Percentiles rank a stretch among this genome's conserved stretches.
These are phyloP conservation scores for Pteria penguin DNA, from an alignment of 2,888 invertebrate species.

Conservation along the genomic window DNA sequence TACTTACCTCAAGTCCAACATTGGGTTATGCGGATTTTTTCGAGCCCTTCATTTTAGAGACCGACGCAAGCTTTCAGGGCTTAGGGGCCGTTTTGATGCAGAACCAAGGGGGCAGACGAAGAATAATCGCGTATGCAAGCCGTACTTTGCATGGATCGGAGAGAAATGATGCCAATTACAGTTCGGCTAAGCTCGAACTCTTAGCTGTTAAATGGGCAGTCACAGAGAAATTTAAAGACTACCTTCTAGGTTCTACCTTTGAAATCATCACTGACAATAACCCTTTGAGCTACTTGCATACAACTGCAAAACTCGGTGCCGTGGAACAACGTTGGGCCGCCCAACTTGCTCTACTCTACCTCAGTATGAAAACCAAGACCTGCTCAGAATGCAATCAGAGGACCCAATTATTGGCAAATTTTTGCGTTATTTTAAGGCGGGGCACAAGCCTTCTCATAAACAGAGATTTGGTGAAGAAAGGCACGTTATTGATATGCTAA, in stretches of 20 bases:
- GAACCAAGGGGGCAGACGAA: slow-evolving; percentile 13
- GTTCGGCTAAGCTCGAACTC: too few relatives aligned
- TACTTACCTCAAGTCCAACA: slow-evolving; percentile 32
- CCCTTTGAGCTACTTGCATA: slow-evolving; percentile 29
- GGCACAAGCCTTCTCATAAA: background rate
- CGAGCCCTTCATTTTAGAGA: slow-evolving; percentile 31
- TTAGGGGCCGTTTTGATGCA: slow-evolving; percentile 42
- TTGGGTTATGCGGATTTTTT: slow-evolving; percentile 43
- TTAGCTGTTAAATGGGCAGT: too few relatives aligned
- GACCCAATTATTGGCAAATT: background rate
- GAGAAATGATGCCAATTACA: slow-evolving; percentile 38
- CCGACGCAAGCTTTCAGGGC: slow-evolving; percentile 34
- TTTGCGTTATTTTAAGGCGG: background rate
- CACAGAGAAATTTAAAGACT: slow-evolving; percentile 44
- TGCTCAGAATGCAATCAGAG: background rate
- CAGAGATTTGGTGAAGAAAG: background rate
- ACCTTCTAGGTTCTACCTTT: slow-evolving; percentile 37
- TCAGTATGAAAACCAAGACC: slow-evolving; percentile 27
- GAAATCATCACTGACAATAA: too few relatives aligned
- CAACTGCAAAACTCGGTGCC: slow-evolving; percentile 32
- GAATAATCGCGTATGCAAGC: slow-evolving; percentile 42
- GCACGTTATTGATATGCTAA: slow-evolving; percentile 6
- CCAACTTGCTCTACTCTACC: slow-evolving; percentile 35
- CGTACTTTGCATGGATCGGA: slow-evolving; percentile 35
- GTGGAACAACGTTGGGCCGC: slow-evolving; percentile 43